These are phyloP conservation scores for Callaeas wilsoni DNA, from an alignment of 2,113 vertebrate genomes.

Conservation along the genomic window DNA sequence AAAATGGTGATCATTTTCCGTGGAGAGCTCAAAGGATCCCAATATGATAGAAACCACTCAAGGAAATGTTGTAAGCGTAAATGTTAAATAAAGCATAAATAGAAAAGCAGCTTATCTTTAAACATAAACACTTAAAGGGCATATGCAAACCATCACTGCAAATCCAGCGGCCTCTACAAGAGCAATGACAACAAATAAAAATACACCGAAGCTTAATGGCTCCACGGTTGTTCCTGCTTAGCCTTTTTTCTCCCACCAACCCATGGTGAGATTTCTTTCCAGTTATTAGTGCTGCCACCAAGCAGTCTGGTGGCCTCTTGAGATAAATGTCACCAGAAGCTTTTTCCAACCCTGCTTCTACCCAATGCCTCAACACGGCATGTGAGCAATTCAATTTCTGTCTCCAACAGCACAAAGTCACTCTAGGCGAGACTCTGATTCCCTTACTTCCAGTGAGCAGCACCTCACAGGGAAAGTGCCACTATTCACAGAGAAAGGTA, in stretches of 20 bases:
- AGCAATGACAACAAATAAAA: background rate
- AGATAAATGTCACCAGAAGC: conserved; percentile 8
- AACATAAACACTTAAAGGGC: conserved; percentile 37
- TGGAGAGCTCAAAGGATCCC: background rate
- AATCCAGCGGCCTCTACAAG: background rate
- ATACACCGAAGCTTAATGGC: background rate
- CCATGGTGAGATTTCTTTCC: background rate
- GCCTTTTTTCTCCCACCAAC: background rate
- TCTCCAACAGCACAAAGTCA: background rate
- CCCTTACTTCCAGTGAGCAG: background rate
- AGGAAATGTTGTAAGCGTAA: background rate
- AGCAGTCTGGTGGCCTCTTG: background rate
- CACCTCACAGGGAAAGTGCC: background rate
- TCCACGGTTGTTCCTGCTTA: background rate
- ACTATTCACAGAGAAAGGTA: background rate
- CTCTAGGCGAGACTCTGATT: background rate
- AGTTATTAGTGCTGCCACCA: background rate
- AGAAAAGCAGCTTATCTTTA: conserved; percentile 36
- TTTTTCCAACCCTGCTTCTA: background rate
- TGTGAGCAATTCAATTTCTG: background rate
- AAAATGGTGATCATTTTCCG: background rate
- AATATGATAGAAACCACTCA: conserved; percentile 32
- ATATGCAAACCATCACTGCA: conserved; percentile 38
- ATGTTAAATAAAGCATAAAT: conserved; percentile 26
- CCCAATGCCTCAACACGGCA: background rate